phyloP scores from a whole-genome alignment of 2,888 invertebrate species.

The Thecophora atra region DNA sequence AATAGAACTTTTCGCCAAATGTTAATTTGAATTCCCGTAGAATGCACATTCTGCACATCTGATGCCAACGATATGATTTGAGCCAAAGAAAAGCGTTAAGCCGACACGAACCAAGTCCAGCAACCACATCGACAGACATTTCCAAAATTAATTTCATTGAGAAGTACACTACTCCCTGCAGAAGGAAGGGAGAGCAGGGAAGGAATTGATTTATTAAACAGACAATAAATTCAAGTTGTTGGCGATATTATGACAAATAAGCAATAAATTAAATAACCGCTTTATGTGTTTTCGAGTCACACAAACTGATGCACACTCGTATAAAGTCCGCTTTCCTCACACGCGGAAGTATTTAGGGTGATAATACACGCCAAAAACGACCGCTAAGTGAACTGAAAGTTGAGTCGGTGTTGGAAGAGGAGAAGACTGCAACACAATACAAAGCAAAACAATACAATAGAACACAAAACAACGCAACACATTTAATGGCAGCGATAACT shows the following conservation, averaged over 20 bases:
- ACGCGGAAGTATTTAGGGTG: neutral
- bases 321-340: constrained; percentile 2
- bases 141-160: too few species aligned
- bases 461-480: too few species aligned
- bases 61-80: neutral
- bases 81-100: neutral
- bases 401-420: too few species aligned
- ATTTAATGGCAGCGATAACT: neutral
- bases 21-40: constrained; percentile 53
- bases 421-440: too few species aligned
- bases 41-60: neutral
- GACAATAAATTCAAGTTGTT: constrained; percentile 31
- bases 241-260: constrained; percentile 52
- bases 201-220: constrained; percentile 27
- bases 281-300: constrained; percentile 44
- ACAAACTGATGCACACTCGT: constrained; percentile 13
- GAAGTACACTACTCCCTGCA: too few species aligned
- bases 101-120: neutral
- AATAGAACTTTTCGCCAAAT: constrained; percentile 40
- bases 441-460: too few species aligned
- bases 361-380: neutral
- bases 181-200: constrained; percentile 34
- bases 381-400: constrained; percentile 6
- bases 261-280: constrained; percentile 61
- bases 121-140: neutral